Percentiles rank a stretch among this genome's conserved stretches.
Conservation (phyloP, 2,113 vertebrate genomes). For the Brachypteracias leptosomus region DNA sequence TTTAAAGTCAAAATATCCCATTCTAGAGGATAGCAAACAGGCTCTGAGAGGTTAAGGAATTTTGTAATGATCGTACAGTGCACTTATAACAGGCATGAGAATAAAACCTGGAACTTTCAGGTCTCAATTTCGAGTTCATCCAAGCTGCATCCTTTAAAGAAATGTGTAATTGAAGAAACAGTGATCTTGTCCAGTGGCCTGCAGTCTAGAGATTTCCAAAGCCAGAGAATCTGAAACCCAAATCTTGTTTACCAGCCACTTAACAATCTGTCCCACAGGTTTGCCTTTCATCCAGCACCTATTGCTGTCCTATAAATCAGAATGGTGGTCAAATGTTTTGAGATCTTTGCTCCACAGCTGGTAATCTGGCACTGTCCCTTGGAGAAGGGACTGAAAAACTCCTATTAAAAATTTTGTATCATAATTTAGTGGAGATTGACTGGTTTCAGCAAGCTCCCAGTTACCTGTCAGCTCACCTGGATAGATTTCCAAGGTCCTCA, state of each 20-base stretch:
- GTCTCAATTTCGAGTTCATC: conserved; percentile 5
- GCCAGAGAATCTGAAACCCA: background rate
- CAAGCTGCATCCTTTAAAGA: background rate
- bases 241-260: conserved; percentile 1
- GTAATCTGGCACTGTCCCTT: background rate
- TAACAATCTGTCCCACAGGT: background rate
- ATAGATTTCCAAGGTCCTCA: background rate
- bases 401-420: background rate
- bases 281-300: background rate
- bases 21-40: background rate
- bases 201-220: background rate
- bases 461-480: background rate
- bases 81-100: background rate
- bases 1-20: background rate
- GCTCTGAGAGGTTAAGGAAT: background rate
- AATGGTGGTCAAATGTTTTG: background rate
- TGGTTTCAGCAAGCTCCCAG: background rate
- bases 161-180: conserved; percentile 14
- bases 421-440: background rate
- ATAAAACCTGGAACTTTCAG: background rate
- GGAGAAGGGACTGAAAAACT: background rate
- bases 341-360: background rate
- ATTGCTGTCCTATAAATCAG: background rate
- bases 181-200: background rate
- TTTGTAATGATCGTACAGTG: background rate